These are phyloP conservation scores for Sciurus carolinensis DNA, from an alignment of 2,797 vertebrate genomes.

Conservation along the genomic window DNA sequence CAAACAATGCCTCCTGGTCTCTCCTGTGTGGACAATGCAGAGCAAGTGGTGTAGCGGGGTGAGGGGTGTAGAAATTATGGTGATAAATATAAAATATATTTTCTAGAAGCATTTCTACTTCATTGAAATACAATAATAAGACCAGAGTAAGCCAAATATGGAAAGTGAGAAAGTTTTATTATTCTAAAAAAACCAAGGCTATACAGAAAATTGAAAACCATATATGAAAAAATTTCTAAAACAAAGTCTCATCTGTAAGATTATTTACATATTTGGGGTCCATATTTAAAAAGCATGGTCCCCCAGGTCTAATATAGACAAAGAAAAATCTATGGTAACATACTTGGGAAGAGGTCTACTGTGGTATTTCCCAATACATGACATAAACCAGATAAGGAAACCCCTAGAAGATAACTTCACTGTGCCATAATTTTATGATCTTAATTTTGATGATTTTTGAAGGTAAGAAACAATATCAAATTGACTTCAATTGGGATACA, in stretches of 20 bases:
- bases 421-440: background rate
- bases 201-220: conserved; percentile 51
- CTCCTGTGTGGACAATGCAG: background rate
- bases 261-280: conserved; percentile 65
- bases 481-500: background rate
- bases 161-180: conserved; percentile 73
- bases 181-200: conserved; percentile 9
- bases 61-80: background rate
- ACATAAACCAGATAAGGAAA: background rate
- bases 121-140: conserved; percentile 5
- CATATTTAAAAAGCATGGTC: background rate
- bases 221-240: conserved; percentile 40
- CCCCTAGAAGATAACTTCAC: background rate
- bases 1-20: background rate
- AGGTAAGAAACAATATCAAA: conserved; percentile 62
- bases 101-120: conserved; percentile 30
- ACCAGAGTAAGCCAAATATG: conserved; percentile 23
- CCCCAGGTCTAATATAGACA: background rate
- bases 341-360: background rate
- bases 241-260: conserved; percentile 53
- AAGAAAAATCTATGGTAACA: background rate
- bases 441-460: conserved; percentile 47
- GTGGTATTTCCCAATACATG: background rate
- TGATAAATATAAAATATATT: background rate
- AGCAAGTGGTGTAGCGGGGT: background rate